These are phyloP conservation scores for Xestia c-nigrum DNA, from an alignment of 2,888 invertebrate genomes.

Conservation along the genomic window DNA sequence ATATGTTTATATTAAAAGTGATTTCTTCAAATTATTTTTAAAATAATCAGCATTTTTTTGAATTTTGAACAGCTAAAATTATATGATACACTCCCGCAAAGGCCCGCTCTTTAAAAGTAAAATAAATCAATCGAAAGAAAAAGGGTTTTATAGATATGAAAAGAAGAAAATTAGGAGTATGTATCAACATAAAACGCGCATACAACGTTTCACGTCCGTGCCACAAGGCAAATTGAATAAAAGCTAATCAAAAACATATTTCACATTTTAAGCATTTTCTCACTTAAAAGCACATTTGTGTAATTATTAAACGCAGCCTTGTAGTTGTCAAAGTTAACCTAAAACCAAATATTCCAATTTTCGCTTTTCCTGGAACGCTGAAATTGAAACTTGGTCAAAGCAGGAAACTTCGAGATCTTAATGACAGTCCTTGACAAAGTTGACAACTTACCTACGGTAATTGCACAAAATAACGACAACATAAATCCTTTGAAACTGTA, in stretches of 20 bases:
- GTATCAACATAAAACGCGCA: background rate
- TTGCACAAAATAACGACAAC: constrained; percentile 32
- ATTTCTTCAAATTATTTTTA: background rate
- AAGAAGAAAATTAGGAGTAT: background rate
- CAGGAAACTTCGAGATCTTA: constrained; percentile 34
- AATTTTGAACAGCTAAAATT: background rate
- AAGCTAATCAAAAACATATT: background rate
- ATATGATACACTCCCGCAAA: background rate
- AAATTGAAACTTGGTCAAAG: constrained; percentile 28
- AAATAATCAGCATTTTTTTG: background rate
- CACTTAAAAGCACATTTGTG: background rate
- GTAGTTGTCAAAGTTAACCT: constrained; percentile 9
- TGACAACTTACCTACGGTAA: constrained; percentile 16
- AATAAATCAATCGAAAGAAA: no score
- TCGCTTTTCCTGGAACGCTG: constrained; percentile 1
- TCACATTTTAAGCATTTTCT: background rate
- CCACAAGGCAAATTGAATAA: background rate
- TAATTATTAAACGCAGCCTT: background rate
- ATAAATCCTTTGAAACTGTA: constrained; percentile 30
- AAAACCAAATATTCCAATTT: background rate
- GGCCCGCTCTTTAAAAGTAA: background rate
- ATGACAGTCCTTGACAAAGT: constrained; percentile 27
- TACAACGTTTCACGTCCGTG: background rate
- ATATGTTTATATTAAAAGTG: background rate
- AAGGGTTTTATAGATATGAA: background rate